Evolutionary conservation across 2,797 vertebrate genomes (phyloP), one percentile per base, ranked within the genome.

Genomic region (Odontamblyopus lacepedii): DNA sequence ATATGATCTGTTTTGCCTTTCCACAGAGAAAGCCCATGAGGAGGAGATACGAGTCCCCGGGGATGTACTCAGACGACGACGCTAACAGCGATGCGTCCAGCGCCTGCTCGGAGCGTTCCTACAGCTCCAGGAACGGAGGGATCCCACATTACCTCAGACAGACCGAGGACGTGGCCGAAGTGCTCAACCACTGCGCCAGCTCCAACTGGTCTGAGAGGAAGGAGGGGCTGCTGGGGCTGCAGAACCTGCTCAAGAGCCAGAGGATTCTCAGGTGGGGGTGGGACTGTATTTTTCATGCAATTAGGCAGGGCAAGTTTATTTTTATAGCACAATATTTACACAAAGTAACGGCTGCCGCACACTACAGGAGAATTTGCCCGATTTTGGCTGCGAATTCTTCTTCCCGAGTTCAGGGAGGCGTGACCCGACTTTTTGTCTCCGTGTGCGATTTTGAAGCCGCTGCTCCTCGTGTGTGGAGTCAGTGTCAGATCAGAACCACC

Each of bases 191-290:
- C 91, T 99, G 97, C 12, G 98, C 98, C 82, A 98, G 97, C 91
- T 96, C 97, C 87, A 99, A 98, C 92, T 99, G 98, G 97, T 97
- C 97, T 0, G 98, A 99, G 86, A 93, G 97, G 85, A 98, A 98
- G 74, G 98, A 99, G 82, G 98, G 98, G 0, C 94, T 98, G 56
- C 92, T 97, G 74, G 96, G 96, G 29, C 93, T 98, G 79, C 96
- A 98, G 88, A 98, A 96, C 73, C 93, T 98, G 35, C 90, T 98
- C 72, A 97, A 96, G 89, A 97, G 96, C 90, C 97, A 98, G 35
- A 90, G 96, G 69, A 95, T 95, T 1, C 92, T 98, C 79, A 98
- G 97, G 96, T 97, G 64, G 86, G 85, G 15, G 12, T 18, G 16
- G 12, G 56, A 1, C 56, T 13, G 41, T 27, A 57, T 53, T 19